phyloP scores from a whole-genome alignment of 1,140 invertebrate genomes.

The Periplaneta americana region DNA sequence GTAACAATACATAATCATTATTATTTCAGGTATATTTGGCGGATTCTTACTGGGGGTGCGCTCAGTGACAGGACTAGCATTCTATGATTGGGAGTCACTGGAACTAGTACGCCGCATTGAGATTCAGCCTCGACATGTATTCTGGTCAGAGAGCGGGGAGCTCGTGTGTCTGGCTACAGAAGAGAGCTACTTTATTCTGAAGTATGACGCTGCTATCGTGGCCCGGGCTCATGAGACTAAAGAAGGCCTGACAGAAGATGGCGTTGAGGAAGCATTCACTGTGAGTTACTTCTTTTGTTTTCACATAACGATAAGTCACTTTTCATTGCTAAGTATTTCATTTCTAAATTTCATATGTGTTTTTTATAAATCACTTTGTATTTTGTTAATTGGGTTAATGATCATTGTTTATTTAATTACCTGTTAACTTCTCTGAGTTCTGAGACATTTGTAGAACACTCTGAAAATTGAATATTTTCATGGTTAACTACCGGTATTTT shows the following conservation, averaged over 20 bases:
- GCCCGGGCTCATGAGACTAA: slow-evolving; percentile 67
- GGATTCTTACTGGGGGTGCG: slow-evolving; percentile 92
- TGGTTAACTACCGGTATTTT: too few species aligned
- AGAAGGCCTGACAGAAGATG: slow-evolving; percentile 81
- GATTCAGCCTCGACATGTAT: slow-evolving; percentile 89
- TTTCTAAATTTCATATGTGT: too few species aligned
- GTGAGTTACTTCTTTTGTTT: too few species aligned
- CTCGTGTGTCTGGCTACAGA: slow-evolving; percentile 92
- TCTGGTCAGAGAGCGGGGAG: slow-evolving; percentile 96
- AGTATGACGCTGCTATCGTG: slow-evolving; percentile 72
- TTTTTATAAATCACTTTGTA: too few species aligned
- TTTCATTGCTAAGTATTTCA: too few species aligned
- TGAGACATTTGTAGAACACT: too few species aligned
- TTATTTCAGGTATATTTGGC: slow-evolving; percentile 80
- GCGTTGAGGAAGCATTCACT: slow-evolving; percentile 95
- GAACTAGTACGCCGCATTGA: slow-evolving; percentile 92
- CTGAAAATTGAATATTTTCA: too few species aligned
- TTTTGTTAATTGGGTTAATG: too few species aligned
- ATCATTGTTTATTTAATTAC: too few species aligned
- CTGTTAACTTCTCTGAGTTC: too few species aligned
- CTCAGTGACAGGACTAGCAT: slow-evolving; percentile 86
- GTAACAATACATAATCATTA: neutral
- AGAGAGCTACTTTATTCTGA: slow-evolving; percentile 93
- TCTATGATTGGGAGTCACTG: slow-evolving; percentile 96
- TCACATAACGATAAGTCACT: too few species aligned